phyloP scores from a whole-genome alignment of 2,113 vertebrate species.

The Scatophagus argus region DNA sequence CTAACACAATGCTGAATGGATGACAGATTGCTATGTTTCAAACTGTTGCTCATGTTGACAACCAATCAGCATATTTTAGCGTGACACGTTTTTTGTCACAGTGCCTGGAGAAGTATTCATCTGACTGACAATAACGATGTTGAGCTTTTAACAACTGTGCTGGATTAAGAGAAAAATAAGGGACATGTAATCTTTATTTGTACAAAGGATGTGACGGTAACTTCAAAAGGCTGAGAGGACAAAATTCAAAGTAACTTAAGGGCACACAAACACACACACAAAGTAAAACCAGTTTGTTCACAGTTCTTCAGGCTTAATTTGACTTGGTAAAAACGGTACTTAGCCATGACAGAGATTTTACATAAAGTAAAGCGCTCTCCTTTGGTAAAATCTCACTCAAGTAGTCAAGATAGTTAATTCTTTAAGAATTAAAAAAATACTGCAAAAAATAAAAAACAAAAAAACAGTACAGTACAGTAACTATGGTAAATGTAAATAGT shows the following conservation, averaged over 20 bases:
- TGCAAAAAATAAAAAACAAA: no score
- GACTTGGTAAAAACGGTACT: background rate
- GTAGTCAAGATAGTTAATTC: background rate
- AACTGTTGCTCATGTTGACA: background rate
- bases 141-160: background rate
- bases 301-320: background rate
- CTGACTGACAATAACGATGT: background rate
- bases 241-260: background rate
- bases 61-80: background rate
- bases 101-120: background rate
- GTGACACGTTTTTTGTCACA: background rate
- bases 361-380: background rate
- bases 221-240: background rate
- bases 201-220: background rate
- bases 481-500: background rate
- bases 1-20: background rate
- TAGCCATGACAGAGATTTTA: background rate
- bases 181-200: background rate
- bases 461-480: background rate
- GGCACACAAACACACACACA: background rate
- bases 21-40: background rate
- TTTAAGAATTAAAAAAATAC: background rate
- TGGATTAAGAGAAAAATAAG: background rate
- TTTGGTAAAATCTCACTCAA: background rate
- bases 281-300: background rate